Evolutionary conservation across 2,888 invertebrate genomes (phyloP).

Genomic region (Apoda limacodes): DNA sequence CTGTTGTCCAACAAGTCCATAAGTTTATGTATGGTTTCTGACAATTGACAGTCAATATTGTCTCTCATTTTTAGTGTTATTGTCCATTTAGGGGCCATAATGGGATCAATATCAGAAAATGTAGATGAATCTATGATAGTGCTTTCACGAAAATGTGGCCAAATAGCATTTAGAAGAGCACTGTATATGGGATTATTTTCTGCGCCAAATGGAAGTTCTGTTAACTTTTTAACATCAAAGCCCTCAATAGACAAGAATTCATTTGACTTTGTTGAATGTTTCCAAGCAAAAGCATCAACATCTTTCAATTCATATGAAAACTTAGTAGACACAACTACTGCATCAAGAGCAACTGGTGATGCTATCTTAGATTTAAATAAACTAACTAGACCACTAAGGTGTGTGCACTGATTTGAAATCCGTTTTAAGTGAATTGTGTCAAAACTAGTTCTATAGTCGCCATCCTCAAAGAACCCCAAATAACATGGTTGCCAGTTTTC

Average conservation of each 20-base stretch:
- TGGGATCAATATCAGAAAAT: slow-evolving; percentile 89
- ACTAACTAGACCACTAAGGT: slow-evolving; percentile 84
- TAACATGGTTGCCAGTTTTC: slow-evolving; percentile 85
- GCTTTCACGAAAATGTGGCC: slow-evolving; percentile 89
- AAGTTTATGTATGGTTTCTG: slow-evolving; percentile 80
- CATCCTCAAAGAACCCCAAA: slow-evolving; percentile 83
- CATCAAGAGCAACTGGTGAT: slow-evolving; percentile 70
- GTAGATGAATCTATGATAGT: slow-evolving; percentile 88
- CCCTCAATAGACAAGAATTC: slow-evolving; percentile 60
- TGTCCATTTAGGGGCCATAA: slow-evolving; percentile 83
- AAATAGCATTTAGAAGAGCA: slow-evolving; percentile 82
- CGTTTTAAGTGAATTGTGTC: slow-evolving; percentile 89
- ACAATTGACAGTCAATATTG: slow-evolving; percentile 80
- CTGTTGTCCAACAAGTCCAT: slow-evolving; percentile 72
- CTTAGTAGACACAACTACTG: slow-evolving; percentile 78
- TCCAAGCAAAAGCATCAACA: slow-evolving; percentile 73
- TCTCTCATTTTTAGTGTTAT: slow-evolving; percentile 75
- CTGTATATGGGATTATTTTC: slow-evolving; percentile 84
- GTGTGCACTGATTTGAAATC: slow-evolving; percentile 83
- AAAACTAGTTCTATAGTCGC: slow-evolving; percentile 83
- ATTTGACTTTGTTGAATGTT: slow-evolving; percentile 56
- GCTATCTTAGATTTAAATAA: slow-evolving; percentile 92
- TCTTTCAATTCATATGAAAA: slow-evolving; percentile 79
- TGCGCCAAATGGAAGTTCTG: slow-evolving; percentile 85
- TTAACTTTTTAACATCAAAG: slow-evolving; percentile 56